Evolutionary conservation across 2,113 vertebrate species (phyloP).

Genomic region (Illadopsis cleaveri): DNA sequence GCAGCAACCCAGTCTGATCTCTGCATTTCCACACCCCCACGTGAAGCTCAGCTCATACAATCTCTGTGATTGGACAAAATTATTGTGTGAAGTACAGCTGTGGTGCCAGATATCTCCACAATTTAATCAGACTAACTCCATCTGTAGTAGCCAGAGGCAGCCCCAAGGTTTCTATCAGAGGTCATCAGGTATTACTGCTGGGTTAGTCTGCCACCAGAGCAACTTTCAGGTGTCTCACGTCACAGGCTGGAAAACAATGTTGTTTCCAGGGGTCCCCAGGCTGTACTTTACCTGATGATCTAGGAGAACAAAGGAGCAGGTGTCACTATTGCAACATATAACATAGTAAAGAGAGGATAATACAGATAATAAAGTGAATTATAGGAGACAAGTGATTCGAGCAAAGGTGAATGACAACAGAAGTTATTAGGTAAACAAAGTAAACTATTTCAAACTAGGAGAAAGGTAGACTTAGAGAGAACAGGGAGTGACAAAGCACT

Average conservation of each 20-base stretch:
- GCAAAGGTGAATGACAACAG: background rate
- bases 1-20: background rate
- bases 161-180: background rate
- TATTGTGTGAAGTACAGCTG: background rate
- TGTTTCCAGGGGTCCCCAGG: background rate
- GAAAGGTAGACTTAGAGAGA: background rate
- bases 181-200: background rate
- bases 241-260: background rate
- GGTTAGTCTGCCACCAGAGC: background rate
- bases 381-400: background rate
- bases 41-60: accelerated
- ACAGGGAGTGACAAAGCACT: background rate
- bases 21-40: background rate
- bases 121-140: background rate
- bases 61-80: background rate
- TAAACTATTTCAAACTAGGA: background rate
- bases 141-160: background rate
- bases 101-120: accelerated
- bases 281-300: background rate
- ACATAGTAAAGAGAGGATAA: background rate
- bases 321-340: background rate
- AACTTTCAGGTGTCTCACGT: background rate
- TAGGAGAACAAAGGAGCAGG: background rate
- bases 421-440: background rate
- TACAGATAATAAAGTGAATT: background rate